Evolutionary conservation across 2,797 vertebrate genomes (phyloP).

Genomic region (Peromyscus nudipes): DNA sequence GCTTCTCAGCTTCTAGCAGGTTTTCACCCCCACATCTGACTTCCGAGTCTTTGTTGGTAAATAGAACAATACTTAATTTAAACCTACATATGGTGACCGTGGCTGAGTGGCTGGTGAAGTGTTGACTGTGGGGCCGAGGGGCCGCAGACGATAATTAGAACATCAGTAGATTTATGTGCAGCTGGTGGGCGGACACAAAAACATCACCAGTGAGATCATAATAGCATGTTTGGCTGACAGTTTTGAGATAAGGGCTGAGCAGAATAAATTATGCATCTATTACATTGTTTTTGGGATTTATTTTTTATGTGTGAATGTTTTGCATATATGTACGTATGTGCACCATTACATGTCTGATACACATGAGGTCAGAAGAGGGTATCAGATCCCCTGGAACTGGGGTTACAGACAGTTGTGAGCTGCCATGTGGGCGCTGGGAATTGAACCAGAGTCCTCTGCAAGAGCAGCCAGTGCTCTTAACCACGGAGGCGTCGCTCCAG

Average conservation of each 20-base stretch:
- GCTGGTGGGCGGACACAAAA: too few species aligned
- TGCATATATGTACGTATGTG: background rate
- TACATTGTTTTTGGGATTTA: background rate
- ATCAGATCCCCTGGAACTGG: background rate
- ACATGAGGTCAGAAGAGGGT: background rate
- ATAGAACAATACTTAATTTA: too few species aligned
- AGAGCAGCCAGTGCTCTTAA: background rate
- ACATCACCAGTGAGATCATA: background rate
- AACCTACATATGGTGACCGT: too few species aligned
- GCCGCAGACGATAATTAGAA: too few species aligned
- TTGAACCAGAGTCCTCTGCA: background rate
- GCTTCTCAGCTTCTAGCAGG: too few species aligned
- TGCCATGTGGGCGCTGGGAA: background rate
- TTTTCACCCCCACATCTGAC: too few species aligned
- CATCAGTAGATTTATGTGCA: too few species aligned
- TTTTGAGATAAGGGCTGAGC: background rate
- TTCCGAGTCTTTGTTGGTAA: too few species aligned
- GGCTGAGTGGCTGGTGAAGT: too few species aligned
- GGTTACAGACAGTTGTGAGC: background rate
- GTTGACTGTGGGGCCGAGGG: too few species aligned
- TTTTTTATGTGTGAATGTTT: background rate
- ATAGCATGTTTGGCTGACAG: background rate
- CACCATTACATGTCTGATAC: background rate
- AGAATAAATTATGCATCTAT: background rate
- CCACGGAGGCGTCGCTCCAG: background rate